A percentile compares a stretch with the other conserved stretches of the same genome.
Evolutionary conservation across 1,140 invertebrate genomes (phyloP).

Genomic region (Pemphigus obesinymphae): DNA sequence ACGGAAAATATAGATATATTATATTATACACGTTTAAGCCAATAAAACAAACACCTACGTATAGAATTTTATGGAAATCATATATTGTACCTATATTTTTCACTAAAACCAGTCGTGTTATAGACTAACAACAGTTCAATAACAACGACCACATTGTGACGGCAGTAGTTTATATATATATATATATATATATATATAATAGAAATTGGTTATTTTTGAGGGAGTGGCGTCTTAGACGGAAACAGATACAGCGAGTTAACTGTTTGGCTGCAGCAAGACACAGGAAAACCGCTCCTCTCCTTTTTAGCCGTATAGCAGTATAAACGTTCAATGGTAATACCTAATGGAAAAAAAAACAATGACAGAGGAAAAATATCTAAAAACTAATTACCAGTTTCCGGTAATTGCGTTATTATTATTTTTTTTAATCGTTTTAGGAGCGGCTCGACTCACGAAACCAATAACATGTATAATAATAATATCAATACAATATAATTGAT

Average conservation of each 20-base stretch:
- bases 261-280: background rate
- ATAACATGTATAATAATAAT: background rate
- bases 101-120: background rate
- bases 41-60: background rate
- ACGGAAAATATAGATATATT: background rate
- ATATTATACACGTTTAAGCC: background rate
- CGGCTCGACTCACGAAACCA: background rate
- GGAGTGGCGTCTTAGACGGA: conserved; percentile 16
- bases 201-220: background rate
- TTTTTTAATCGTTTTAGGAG: background rate
- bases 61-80: background rate
- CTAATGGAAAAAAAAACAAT: conserved; percentile 10
- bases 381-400: conserved; percentile 26
- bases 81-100: background rate
- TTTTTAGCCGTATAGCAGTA: background rate
- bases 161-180: no score
- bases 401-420: background rate
- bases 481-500: background rate
- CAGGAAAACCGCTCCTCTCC: conserved; percentile 14
- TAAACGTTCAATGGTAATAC: background rate
- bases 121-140: no score
- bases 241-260: background rate
- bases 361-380: background rate
- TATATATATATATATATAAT: no score
- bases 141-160: background rate